phyloP scores from a whole-genome alignment of 2,113 vertebrate genomes.

The Grallaria varia region DNA sequence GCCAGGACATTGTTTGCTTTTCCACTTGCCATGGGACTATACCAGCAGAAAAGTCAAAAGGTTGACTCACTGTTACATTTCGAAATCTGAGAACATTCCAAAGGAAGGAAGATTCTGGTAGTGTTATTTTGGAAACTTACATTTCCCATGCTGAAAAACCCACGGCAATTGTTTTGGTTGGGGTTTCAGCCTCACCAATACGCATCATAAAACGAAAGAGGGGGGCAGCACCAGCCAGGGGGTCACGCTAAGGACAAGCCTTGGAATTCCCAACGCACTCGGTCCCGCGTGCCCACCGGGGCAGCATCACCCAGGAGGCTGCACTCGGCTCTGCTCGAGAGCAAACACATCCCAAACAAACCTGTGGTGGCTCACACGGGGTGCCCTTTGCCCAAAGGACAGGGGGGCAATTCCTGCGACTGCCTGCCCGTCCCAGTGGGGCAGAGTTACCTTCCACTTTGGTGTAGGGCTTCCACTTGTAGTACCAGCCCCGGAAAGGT shows the following conservation, averaged over 20 bases:
- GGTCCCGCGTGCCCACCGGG: not conserved
- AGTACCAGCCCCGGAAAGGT: slow-evolving; percentile 97
- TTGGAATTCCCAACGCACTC: not conserved
- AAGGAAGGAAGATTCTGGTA: slow-evolving; percentile 49
- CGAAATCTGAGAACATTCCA: slow-evolving; percentile 65
- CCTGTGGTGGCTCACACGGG: not conserved
- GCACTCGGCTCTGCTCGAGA: not conserved
- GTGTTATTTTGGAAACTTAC: slow-evolving; percentile 25
- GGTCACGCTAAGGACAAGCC: not conserved
- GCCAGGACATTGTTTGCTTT: slow-evolving; percentile 22
- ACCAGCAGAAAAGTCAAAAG: slow-evolving; percentile 63
- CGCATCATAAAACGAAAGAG: slow-evolving; percentile 21
- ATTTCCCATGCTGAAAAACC: slow-evolving; percentile 42
- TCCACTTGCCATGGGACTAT: slow-evolving; percentile 37
- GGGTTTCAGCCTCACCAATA: not conserved
- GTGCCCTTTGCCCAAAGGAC: not conserved
- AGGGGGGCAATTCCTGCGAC: not conserved
- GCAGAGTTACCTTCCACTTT: slow-evolving; percentile 89
- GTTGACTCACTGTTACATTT: slow-evolving; percentile 48
- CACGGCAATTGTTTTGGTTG: not conserved
- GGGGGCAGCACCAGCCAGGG: not conserved
- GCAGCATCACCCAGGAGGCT: not conserved
- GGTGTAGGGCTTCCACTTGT: slow-evolving; percentile 98
- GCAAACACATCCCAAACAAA: not conserved
- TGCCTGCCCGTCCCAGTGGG: not conserved